phyloP scores from a whole-genome alignment of 2,888 invertebrate genomes.

The Crocallis elinguaria region DNA sequence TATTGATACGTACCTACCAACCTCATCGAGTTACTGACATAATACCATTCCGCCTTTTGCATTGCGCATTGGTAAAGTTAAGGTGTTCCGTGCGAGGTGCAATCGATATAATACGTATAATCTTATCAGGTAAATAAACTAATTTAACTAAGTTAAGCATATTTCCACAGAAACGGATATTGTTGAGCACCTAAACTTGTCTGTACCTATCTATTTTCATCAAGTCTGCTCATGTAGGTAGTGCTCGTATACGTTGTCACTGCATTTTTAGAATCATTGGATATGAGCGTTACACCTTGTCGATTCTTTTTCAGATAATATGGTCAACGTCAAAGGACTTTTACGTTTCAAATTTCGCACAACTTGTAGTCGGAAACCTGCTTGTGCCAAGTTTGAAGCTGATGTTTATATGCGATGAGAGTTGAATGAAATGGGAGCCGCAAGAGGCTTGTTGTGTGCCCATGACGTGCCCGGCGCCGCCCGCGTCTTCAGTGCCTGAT shows the following conservation, averaged over 20 bases:
- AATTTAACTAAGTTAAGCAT: constrained; percentile 44
- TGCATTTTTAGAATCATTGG: constrained; percentile 35
- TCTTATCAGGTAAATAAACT: constrained; percentile 36
- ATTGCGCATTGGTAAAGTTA: constrained; percentile 71
- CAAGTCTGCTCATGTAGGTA: constrained; percentile 66
- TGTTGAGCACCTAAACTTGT: constrained; percentile 81
- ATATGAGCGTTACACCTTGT: constrained; percentile 22
- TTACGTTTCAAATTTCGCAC: constrained; percentile 35
- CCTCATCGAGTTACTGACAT: constrained; percentile 35
- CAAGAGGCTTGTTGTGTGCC: constrained; percentile 37
- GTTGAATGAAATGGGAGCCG: constrained; percentile 28
- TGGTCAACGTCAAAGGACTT: constrained; percentile 31
- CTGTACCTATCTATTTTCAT: constrained; percentile 63
- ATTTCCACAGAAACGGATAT: constrained; percentile 67
- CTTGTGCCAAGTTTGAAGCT: constrained; percentile 53
- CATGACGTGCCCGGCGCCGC: constrained; percentile 69
- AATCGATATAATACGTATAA: constrained; percentile 35
- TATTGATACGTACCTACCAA: constrained; percentile 21
- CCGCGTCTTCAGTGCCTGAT: constrained; percentile 46
- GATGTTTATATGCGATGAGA: constrained; percentile 51
- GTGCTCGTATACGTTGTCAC: constrained; percentile 32
- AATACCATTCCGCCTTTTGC: constrained; percentile 51
- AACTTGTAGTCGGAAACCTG: constrained; percentile 57
- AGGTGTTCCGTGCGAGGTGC: constrained; percentile 83
- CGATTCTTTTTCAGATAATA: constrained; percentile 38